These are phyloP conservation scores for Calidris pugnax DNA, from an alignment of 2,113 vertebrate genomes.

Conservation along the genomic window DNA sequence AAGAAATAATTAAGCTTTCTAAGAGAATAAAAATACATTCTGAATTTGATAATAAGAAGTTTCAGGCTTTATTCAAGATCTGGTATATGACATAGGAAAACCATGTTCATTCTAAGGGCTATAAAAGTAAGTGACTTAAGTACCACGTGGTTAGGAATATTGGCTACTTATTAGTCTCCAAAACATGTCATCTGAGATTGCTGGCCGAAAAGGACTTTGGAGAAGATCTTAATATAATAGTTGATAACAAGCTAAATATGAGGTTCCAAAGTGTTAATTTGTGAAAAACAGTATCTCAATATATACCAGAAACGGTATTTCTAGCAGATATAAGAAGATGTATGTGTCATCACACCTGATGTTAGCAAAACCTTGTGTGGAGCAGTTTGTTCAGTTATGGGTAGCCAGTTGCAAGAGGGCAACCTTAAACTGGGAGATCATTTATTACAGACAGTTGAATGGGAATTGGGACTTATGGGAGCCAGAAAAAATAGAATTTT, in stretches of 20 bases:
- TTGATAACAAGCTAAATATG: background rate
- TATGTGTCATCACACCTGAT: too few relatives aligned
- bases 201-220: background rate
- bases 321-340: background rate
- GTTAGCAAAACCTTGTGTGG: background rate
- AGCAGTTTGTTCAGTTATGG: background rate
- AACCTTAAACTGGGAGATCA: background rate
- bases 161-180: background rate
- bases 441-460: background rate
- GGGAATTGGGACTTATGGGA: background rate
- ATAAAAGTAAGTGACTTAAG: background rate
- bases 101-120: background rate
- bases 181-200: background rate
- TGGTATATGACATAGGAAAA: background rate
- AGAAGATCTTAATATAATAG: background rate
- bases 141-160: background rate
- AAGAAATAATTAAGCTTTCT: background rate
- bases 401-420: background rate
- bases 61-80: background rate
- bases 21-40: background rate
- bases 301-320: background rate
- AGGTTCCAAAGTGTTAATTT: background rate
- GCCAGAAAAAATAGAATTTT: background rate
- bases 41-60: background rate
- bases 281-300: background rate